phyloP scores from a whole-genome alignment of 2,797 vertebrate genomes.

The Acanthopagrus latus region DNA sequence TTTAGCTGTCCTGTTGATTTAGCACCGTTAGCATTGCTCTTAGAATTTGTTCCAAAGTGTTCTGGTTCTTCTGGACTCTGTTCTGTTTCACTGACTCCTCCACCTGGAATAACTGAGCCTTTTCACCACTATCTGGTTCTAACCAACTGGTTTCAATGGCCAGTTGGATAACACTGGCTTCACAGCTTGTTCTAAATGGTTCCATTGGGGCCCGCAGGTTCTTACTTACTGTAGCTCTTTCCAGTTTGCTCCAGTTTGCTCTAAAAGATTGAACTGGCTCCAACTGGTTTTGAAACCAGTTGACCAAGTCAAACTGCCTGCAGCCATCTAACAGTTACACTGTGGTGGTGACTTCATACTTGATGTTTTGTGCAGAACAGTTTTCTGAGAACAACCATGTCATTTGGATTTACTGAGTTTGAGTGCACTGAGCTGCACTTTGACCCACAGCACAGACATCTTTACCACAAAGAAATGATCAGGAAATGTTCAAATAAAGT shows the following conservation, averaged over 20 bases:
- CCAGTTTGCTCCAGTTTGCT: no score
- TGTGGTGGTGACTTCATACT: background rate
- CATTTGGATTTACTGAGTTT: background rate
- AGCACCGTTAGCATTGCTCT: background rate
- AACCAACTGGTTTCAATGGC: background rate
- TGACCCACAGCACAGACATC: background rate
- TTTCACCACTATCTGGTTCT: background rate
- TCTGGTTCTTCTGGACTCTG: background rate
- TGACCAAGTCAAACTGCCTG: background rate
- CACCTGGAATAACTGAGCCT: no score
- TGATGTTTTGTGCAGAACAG: background rate
- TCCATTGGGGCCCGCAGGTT: background rate
- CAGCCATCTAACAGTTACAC: background rate
- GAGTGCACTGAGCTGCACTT: background rate
- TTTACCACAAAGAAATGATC: background rate
- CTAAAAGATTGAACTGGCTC: no score
- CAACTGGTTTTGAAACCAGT: background rate
- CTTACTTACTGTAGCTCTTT: background rate
- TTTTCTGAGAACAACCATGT: background rate
- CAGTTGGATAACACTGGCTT: no score
- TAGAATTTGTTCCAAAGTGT: background rate
- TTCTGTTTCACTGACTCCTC: background rate
- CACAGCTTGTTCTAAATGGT: background rate
- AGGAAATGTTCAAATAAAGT: background rate
- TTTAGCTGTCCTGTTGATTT: background rate